Conservation (phyloP, 1,140 invertebrate genomes). For the Riptortus pedestris region DNA sequence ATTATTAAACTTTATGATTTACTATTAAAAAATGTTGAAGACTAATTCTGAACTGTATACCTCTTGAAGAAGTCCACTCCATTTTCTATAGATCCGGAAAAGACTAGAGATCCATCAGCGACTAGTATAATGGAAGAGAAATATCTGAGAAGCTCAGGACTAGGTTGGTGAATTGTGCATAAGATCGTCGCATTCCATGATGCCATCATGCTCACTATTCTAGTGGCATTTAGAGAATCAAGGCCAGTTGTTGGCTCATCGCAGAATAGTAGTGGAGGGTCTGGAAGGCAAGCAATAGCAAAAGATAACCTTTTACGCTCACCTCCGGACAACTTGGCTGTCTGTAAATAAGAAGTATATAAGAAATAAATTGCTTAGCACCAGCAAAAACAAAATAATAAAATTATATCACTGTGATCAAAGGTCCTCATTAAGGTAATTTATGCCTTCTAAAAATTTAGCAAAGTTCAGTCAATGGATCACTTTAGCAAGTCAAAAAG, state of each 20-base stretch:
- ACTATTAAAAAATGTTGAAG: not conserved
- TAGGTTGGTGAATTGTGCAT: conserved; percentile 94
- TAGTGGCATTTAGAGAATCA: conserved; percentile 84
- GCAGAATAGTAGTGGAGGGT: conserved; percentile 85
- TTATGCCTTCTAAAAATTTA: no score
- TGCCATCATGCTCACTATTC: conserved; percentile 65
- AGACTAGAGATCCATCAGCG: conserved; percentile 82
- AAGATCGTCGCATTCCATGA: conserved; percentile 71
- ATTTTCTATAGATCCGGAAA: conserved; percentile 60
- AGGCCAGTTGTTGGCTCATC: conserved; percentile 93
- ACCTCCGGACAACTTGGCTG: conserved; percentile 73
- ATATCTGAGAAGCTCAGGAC: conserved; percentile 78
- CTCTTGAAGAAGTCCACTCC: conserved; percentile 65
- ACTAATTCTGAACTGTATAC: not conserved
- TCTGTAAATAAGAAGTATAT: not conserved
- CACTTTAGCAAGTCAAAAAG: no score
- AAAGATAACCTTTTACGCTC: conserved; percentile 88
- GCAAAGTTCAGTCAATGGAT: no score
- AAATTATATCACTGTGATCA: no score
- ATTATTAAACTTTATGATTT: not conserved
- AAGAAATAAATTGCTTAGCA: no score
- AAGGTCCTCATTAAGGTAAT: no score
- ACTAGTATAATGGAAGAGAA: conserved; percentile 80
- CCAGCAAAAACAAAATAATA: not conserved
- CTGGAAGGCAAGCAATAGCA: conserved; percentile 82